Conservation (phyloP, 2,797 vertebrate species). For the Paratrypauchen microcephalus region DNA sequence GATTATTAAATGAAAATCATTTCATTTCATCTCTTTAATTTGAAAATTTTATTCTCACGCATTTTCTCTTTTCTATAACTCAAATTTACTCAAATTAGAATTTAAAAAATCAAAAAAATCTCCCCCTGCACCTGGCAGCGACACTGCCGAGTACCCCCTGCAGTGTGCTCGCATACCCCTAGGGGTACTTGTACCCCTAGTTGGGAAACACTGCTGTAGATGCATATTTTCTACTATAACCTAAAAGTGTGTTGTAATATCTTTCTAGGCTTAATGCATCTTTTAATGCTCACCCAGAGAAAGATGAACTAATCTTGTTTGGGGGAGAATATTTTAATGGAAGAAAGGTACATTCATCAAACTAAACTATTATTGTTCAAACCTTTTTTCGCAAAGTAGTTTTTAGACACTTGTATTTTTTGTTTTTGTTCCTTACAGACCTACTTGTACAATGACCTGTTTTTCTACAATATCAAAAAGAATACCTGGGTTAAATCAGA, state of each 20-base stretch:
- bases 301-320: constrained; percentile 93
- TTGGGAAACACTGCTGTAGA: too few relatives aligned
- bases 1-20: too few relatives aligned
- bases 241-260: background rate
- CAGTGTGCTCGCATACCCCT: too few relatives aligned
- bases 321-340: constrained; percentile 98
- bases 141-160: too few relatives aligned
- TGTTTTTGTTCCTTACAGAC: constrained; percentile 74
- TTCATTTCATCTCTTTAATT: too few relatives aligned
- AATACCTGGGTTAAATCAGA: constrained; percentile 88
- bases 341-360: constrained; percentile 72
- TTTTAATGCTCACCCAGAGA: constrained; percentile 88
- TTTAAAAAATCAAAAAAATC: too few relatives aligned
- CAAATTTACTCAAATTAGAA: too few relatives aligned
- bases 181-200: too few relatives aligned
- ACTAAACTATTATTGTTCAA: too few relatives aligned
- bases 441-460: constrained; percentile 89
- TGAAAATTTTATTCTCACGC: too few relatives aligned
- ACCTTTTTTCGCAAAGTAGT: background rate
- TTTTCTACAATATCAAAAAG: constrained; percentile 90
- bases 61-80: too few relatives aligned
- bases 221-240: background rate
- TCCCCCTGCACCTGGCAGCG: too few relatives aligned
- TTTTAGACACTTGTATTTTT: background rate
- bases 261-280: constrained; percentile 85